These are phyloP conservation scores for Pseudomyrmex concolor DNA, from an alignment of 1,140 invertebrate species.

Conservation along the genomic window DNA sequence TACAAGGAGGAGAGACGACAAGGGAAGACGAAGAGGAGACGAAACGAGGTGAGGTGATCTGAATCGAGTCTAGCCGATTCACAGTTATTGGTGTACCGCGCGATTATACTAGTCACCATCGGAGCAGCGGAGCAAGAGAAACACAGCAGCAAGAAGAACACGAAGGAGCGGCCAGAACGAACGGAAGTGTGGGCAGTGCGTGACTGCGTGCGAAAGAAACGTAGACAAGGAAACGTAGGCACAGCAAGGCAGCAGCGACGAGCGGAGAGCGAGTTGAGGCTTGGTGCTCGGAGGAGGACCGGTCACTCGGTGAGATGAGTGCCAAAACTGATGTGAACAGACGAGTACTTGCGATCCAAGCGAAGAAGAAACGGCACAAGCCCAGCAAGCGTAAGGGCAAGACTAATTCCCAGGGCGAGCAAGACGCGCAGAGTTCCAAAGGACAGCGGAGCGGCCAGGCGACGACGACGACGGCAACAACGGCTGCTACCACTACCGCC, in stretches of 20 bases:
- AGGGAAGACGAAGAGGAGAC: conserved; percentile 3
- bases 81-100: not conserved
- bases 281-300: conserved; percentile 11
- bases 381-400: conserved; percentile 92
- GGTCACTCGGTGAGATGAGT: conserved; percentile 86
- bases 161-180: conserved; percentile 52
- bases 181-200: conserved; percentile 49
- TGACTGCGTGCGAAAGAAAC: conserved; percentile 16
- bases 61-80: conserved; percentile 1
- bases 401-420: conserved; percentile 84
- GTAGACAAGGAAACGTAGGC: conserved; percentile 36
- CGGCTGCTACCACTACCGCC: conserved; percentile 17
- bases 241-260: not conserved
- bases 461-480: conserved; percentile 21
- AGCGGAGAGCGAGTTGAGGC: conserved; percentile 53
- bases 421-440: conserved; percentile 84
- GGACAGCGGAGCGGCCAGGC: conserved; percentile 75
- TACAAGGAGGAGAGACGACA: conserved; percentile 12
- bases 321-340: conserved; percentile 94
- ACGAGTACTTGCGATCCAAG: conserved; percentile 93
- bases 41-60: not conserved
- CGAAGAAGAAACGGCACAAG: conserved; percentile 95
- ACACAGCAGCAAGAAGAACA: conserved; percentile 2
- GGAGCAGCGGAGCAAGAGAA: too few relatives aligned
- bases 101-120: not conserved